Base-by-base conservation (phyloP, 92 coral and sea anemone species). In the Phenganax subtilis region DNA sequence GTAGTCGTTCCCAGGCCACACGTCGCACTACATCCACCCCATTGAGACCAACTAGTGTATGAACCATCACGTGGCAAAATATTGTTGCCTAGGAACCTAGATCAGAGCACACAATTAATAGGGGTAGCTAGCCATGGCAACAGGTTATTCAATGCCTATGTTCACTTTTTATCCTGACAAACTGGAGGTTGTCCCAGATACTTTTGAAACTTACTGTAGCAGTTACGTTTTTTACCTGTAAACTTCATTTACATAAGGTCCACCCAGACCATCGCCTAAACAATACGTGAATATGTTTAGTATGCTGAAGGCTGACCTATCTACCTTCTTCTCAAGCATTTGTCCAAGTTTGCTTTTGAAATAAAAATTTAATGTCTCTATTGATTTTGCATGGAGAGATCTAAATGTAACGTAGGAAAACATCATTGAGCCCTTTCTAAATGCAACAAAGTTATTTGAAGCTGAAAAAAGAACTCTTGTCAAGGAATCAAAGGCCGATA, bases 211-310 rank as follows among this genome's bases (percentile, higher is more conserved):
- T 70, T 2, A 25, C 1, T 47, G 37, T 72, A 9, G 47, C 47
- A 37, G 47, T 37, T 5, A 37, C 3, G 6, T 44, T 29, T 20
- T 90, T 75, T 56, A 96, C 99, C 87, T 90, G 87, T 96, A 96
- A 0, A 96, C 99, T 77, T 96, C 99, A 75, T 92, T 96, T 12
- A 91, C 99, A 90, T 93, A 92, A 20, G 97, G 97, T 6, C 99
- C 99, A 54, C 99, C 99, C 64, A 92, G 91, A 61, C 99, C 99
- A 78, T 96, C 97, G 75, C 92, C 98, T 94, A 30, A 7, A 75
- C 4, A 47, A 79, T 37, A 37, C 47, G 47, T 37, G 47, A 37
- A 37, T 37, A 37, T 37, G 5, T 37, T 37, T 37, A 37, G 3
- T 0, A 37, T 37, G 5, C 47, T 5, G 5, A 1, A 37, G 47